Conservation (phyloP, 2,888 invertebrate species). For the Venustoraphidia nigricollis region DNA sequence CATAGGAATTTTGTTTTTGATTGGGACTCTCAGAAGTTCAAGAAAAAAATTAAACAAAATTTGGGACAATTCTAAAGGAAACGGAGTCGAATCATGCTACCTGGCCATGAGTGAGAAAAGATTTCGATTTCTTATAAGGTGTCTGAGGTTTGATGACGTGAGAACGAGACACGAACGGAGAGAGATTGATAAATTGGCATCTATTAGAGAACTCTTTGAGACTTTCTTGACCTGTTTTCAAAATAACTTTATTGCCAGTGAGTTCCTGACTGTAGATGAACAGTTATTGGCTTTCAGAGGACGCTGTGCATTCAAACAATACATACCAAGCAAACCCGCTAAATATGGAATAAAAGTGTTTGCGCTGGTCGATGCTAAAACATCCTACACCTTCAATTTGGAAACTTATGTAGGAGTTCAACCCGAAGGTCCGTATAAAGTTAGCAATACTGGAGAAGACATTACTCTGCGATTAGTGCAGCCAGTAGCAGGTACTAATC, state of each 20-base stretch:
- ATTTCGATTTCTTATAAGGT: slow-evolving; percentile 10
- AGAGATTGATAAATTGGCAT: slow-evolving; percentile 9
- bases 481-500: slow-evolving; percentile 7
- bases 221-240: slow-evolving; percentile 15
- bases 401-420: slow-evolving; percentile 16
- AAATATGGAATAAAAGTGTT: slow-evolving; percentile 16
- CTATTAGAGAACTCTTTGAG: slow-evolving; percentile 14
- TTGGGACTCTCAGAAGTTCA: background rate
- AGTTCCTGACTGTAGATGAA: slow-evolving; percentile 14
- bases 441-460: slow-evolving; percentile 9
- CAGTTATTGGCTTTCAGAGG: slow-evolving; percentile 15
- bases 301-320: slow-evolving; percentile 15
- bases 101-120: slow-evolving; percentile 11
- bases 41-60: background rate
- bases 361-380: slow-evolving; percentile 14
- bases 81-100: slow-evolving; percentile 12
- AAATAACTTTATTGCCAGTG: slow-evolving; percentile 10
- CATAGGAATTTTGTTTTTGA: slow-evolving; percentile 4
- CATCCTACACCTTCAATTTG: slow-evolving; percentile 14
- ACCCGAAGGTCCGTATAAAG: slow-evolving; percentile 13
- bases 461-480: slow-evolving; percentile 11
- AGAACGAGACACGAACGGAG: slow-evolving; percentile 2
- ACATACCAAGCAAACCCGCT: slow-evolving; percentile 16
- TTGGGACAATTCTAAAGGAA: slow-evolving; percentile 3
- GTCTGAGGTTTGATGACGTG: slow-evolving; percentile 11